These are phyloP conservation scores for Mystacides longicornis DNA, from an alignment of 2,888 invertebrate genomes.

Conservation along the genomic window DNA sequence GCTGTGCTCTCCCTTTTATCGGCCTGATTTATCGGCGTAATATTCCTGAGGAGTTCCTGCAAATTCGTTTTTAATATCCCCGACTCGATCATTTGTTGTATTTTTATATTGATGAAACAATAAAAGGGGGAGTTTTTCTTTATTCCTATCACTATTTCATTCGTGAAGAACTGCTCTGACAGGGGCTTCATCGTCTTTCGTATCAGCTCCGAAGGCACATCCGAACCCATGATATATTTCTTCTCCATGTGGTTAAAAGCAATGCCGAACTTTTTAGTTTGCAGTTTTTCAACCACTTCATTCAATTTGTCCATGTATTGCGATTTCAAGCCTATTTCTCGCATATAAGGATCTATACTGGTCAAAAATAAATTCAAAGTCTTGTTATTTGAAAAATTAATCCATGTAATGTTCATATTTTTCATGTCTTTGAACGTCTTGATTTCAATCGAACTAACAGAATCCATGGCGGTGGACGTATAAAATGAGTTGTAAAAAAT, in stretches of 20 bases:
- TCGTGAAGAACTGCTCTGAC: not conserved
- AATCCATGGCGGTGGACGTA: not conserved
- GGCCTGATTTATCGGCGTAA: not conserved
- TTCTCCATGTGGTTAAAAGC: not conserved
- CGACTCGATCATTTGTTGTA: not conserved
- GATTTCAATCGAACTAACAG: not conserved
- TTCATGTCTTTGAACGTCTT: slow-evolving; percentile 1
- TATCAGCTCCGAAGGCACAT: not conserved
- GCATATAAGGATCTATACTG: not conserved
- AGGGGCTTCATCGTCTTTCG: not conserved
- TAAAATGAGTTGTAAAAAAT: slow-evolving; percentile 3
- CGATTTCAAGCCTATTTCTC: not conserved
- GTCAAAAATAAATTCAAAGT: not conserved
- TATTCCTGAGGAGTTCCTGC: not conserved
- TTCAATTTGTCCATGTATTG: not conserved
- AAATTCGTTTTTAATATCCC: not conserved
- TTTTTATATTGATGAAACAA: not conserved
- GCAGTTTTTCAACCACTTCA: not conserved
- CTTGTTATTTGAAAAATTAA: not conserved
- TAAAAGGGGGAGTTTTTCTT: not conserved
- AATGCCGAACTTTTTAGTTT: not conserved
- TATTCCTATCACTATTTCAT: not conserved
- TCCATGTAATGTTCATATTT: not conserved
- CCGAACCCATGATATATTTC: not conserved
- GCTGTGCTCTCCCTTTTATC: not conserved